phyloP scores from a whole-genome alignment of 2,888 invertebrate species.

The Adineta ricciae region DNA sequence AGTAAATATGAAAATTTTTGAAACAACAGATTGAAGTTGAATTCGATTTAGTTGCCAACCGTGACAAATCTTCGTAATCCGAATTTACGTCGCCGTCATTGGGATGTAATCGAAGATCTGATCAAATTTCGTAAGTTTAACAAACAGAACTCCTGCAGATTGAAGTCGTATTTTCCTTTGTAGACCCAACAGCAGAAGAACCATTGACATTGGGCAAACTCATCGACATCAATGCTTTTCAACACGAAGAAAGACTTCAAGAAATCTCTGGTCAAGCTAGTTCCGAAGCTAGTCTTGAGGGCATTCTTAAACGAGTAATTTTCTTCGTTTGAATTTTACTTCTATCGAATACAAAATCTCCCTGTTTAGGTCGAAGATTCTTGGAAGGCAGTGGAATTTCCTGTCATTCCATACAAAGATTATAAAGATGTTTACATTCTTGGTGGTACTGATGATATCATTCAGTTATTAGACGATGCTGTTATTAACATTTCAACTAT shows the following conservation, averaged over 20 bases:
- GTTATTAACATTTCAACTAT: conserved; percentile 76
- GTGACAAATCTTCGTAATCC: conserved; percentile 71
- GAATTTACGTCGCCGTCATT: conserved; percentile 67
- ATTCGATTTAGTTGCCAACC: conserved; percentile 55
- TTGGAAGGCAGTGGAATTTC: conserved; percentile 71
- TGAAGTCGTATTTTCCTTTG: no score
- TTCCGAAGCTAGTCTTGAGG: conserved; percentile 72
- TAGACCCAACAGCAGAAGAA: conserved; percentile 62
- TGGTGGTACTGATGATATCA: conserved; percentile 73
- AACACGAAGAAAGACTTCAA: conserved; percentile 64
- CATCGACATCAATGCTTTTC: conserved; percentile 65
- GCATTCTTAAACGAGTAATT: conserved; percentile 61
- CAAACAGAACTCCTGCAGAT: no score
- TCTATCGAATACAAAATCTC: neutral
- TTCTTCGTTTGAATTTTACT: neutral
- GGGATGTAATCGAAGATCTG: conserved; percentile 68
- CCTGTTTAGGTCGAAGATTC: conserved; percentile 63
- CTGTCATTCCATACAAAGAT: conserved; percentile 68
- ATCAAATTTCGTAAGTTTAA: conserved; percentile 51
- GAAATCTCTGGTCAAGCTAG: conserved; percentile 77
- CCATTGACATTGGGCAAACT: conserved; percentile 60
- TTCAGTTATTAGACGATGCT: conserved; percentile 70
- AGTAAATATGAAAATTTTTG: neutral
- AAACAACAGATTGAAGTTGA: neutral
- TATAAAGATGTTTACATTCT: conserved; percentile 71